These are phyloP conservation scores for Amniataba percoides DNA, from an alignment of 2,797 vertebrate genomes.

Conservation along the genomic window DNA sequence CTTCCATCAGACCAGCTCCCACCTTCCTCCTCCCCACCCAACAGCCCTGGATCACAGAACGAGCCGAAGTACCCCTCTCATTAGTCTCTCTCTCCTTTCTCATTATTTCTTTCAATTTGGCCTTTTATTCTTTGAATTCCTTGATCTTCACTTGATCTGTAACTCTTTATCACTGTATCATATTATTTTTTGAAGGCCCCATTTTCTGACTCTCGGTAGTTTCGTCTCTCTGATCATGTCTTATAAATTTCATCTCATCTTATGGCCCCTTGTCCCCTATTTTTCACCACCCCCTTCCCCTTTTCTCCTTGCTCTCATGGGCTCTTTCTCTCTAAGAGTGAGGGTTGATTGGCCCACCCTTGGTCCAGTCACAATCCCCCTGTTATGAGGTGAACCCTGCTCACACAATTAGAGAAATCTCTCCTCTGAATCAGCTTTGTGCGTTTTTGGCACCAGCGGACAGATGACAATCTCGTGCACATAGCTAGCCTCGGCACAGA, in stretches of 20 bases:
- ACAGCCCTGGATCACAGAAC: conserved; percentile 83
- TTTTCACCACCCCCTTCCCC: neutral
- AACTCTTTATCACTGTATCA: conserved; percentile 6
- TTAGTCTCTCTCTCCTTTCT: conserved; percentile 44
- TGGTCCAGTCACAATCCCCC: conserved; percentile 58
- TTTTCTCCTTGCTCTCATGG: neutral
- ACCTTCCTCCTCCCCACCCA: conserved; percentile 77
- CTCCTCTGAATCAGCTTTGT: conserved; percentile 65
- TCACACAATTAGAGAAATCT: conserved; percentile 75
- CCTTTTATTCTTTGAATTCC: conserved; percentile 30
- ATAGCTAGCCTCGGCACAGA: conserved; percentile 55
- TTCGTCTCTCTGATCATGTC: no score
- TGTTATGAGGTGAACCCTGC: conserved; percentile 59
- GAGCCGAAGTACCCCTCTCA: conserved; percentile 78
- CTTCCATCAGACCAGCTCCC: conserved; percentile 79
- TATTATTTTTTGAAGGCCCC: neutral
- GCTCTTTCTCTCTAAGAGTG: conserved; percentile 36
- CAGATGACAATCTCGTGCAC: conserved; percentile 74
- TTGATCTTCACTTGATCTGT: conserved; percentile 25
- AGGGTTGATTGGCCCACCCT: conserved; percentile 48
- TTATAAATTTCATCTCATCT: no score
- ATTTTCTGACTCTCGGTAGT: conserved; percentile 1
- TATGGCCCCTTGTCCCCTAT: conserved; percentile 3
- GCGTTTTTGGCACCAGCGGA: conserved; percentile 73
- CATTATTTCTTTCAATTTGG: conserved; percentile 7